Base-by-base conservation (phyloP, 92 coral and sea anemone species). In the Epizoanthus stellaris region DNA sequence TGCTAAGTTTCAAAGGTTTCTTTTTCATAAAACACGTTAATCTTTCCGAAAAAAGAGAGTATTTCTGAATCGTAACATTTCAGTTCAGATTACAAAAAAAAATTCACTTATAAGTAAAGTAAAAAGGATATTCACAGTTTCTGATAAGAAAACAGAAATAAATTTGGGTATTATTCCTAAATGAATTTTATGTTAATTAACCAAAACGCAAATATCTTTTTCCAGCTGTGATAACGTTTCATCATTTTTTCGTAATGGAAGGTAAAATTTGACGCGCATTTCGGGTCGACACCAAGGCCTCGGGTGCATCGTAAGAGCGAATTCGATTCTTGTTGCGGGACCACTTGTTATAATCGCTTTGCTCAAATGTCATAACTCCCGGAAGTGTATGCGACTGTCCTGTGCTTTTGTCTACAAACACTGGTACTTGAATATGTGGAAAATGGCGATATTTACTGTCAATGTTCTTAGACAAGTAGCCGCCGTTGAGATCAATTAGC, bases 281-380 rank as follows among this genome's bases (percentile, higher is more conserved):
- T 21, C 77, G 16, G 9, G 38, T 6, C 16, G 57, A 11, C 4
- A 36, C 3, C 14, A 12, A 42, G 10, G 34, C 0, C 15, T 45
- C 76, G 13, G 17, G 58, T 47, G n/a, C 39, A 6, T 19, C 5
- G 56, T 15, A 36, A 3, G 20, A 59, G 13, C 52, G 69, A 17
- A 38, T 34, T 30, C 81, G 65, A 52, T 40, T 57, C n/a, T 19
- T 52, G 56, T 13, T 17, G 39, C 81, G 67, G 6, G 81, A 76
- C 81, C 81, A 76, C 25, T 56, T 76, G 52, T 76, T 39, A 45
- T 76, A 76, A 47, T 76, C 81, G 25, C 49, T 76, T 58, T 30
- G 60, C 81, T 59, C 67, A 58, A 76, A 59, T 8, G 68, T 76
- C 39, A 76, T 52, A 23, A n/a, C 81, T 59, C 66, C 68, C 43